Conservation (phyloP, 2,113 vertebrate genomes). For the Pterocles gutturalis region DNA sequence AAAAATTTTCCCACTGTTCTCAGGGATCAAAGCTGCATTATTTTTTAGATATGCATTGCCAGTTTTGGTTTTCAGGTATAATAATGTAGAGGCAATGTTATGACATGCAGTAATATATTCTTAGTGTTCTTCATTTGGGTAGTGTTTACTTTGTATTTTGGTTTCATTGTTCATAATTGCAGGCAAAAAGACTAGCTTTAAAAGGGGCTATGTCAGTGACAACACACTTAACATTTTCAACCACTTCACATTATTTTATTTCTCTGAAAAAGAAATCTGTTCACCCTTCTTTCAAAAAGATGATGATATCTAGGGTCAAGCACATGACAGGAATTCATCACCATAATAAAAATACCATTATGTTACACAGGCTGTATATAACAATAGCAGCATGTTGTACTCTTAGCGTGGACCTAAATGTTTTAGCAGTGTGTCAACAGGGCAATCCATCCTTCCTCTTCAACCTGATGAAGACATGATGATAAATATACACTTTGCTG, state of each 20-base stretch:
- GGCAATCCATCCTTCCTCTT: background rate
- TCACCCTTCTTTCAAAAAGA: background rate
- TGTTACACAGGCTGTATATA: background rate
- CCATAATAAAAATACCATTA: background rate
- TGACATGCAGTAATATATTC: rapidly evolving
- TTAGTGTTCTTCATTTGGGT: background rate
- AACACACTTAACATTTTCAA: background rate
- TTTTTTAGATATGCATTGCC: background rate
- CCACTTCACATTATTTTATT: background rate
- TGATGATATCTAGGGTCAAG: background rate
- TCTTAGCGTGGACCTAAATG: background rate
- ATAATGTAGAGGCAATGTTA: background rate
- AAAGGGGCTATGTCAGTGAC: background rate
- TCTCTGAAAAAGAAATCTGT: background rate
- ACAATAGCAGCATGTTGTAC: background rate
- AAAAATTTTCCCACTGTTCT: background rate
- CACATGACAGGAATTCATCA: background rate
- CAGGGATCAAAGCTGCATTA: background rate
- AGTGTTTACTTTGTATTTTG: background rate
- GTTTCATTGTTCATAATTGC: background rate
- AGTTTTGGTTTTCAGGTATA: background rate
- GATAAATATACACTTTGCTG: background rate
- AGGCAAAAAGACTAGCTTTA: background rate
- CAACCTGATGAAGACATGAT: background rate
- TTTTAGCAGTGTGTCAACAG: background rate